Evolutionary conservation across 2,888 invertebrate species (phyloP).

Genomic region (Stramonita haemastoma): DNA sequence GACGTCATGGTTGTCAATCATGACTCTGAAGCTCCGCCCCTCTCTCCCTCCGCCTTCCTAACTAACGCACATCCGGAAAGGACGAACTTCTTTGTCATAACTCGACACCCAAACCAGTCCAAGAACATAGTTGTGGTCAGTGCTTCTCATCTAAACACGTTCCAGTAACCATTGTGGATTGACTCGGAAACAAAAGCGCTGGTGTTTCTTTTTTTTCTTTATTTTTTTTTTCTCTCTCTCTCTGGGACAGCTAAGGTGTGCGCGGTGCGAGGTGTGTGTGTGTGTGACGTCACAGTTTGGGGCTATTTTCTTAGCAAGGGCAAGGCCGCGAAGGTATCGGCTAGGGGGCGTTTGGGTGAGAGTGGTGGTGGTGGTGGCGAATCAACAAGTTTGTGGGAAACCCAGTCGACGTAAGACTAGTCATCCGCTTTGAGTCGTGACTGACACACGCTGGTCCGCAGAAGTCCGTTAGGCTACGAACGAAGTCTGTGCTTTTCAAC

Average conservation of each 20-base stretch:
- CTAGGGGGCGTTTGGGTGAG: not conserved
- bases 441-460: not conserved
- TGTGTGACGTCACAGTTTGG: not conserved
- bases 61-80: too few relatives aligned
- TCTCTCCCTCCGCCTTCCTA: not conserved
- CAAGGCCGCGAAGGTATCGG: not conserved
- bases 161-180: too few relatives aligned
- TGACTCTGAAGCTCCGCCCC: not conserved
- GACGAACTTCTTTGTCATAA: too few relatives aligned
- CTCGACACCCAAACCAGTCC: too few relatives aligned
- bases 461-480: too few relatives aligned
- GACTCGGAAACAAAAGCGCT: too few relatives aligned
- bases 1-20: constrained; percentile 1
- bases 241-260: too few relatives aligned
- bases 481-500: too few relatives aligned
- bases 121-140: too few relatives aligned
- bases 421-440: not conserved
- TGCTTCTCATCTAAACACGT: too few relatives aligned
- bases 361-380: not conserved
- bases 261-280: not conserved
- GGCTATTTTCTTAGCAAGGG: not conserved
- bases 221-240: too few relatives aligned
- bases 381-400: constrained; percentile 1
- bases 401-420: not conserved
- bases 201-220: too few relatives aligned